Evolutionary conservation across 2,113 vertebrate genomes (phyloP).

Genomic region (Mastomys coucha): DNA sequence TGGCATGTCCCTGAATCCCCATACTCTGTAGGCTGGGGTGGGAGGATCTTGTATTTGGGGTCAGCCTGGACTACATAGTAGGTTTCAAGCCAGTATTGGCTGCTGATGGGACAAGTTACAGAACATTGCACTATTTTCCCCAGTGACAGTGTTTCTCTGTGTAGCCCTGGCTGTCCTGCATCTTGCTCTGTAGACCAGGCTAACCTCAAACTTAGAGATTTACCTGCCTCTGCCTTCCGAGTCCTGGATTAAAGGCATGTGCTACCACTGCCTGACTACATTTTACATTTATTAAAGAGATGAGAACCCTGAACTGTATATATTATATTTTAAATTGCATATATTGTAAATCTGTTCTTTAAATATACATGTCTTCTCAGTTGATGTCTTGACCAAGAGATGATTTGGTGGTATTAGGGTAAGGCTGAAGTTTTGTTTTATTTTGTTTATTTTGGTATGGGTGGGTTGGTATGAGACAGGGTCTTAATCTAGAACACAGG

Average conservation of each 20-base stretch:
- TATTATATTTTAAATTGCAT: not conserved
- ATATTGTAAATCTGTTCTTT: not conserved
- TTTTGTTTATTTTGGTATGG: not conserved
- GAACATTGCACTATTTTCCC: not conserved
- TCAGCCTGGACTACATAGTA: not conserved
- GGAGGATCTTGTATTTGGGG: not conserved
- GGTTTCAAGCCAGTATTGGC: not conserved
- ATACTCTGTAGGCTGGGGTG: not conserved
- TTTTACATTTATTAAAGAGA: not conserved
- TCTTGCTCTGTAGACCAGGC: not conserved
- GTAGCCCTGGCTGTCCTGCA: not conserved
- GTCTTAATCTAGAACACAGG: not conserved
- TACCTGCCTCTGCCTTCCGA: not conserved
- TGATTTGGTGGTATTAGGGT: not conserved
- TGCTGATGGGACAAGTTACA: not conserved
- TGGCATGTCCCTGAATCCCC: not conserved
- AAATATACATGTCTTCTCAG: not conserved
- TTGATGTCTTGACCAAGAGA: not conserved
- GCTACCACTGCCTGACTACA: not conserved
- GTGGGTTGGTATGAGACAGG: not conserved
- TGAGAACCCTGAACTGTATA: not conserved
- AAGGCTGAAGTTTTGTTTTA: not conserved
- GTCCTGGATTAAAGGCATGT: not conserved
- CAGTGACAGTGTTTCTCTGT: not conserved
- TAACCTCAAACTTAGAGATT: not conserved